Evolutionary conservation across 2,888 invertebrate genomes (phyloP).

Genomic region (Drosophila algonquin): DNA sequence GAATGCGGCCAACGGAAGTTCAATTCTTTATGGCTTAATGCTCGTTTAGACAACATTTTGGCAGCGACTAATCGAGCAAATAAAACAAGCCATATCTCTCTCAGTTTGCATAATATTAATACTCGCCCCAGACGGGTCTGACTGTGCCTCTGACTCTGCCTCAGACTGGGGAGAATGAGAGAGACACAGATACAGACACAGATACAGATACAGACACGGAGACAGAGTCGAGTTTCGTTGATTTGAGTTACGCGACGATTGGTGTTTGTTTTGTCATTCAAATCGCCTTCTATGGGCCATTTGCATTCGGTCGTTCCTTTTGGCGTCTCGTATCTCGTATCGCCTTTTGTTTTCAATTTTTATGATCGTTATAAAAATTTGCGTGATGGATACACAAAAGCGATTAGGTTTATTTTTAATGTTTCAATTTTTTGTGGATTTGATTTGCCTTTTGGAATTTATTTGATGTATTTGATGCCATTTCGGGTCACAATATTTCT

Average conservation of each 20-base stretch:
- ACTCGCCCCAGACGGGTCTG: constrained; percentile 25
- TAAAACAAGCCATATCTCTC: constrained; percentile 58
- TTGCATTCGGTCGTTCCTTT: constrained; percentile 34
- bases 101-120: constrained; percentile 42
- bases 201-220: neutral
- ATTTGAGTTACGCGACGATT: constrained; percentile 34
- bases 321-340: constrained; percentile 7
- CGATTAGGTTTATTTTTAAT: constrained; percentile 58
- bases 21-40: constrained; percentile 51
- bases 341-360: constrained; percentile 43
- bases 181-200: neutral
- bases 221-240: neutral
- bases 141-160: neutral
- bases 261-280: constrained; percentile 60
- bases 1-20: constrained; percentile 55
- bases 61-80: constrained; percentile 58
- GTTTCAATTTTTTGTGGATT: constrained; percentile 55
- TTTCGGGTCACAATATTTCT: constrained; percentile 41
- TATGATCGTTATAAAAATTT: constrained; percentile 56
- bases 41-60: constrained; percentile 49
- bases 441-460: constrained; percentile 49
- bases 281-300: constrained; percentile 52
- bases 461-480: constrained; percentile 43
- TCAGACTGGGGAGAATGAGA: neutral
- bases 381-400: constrained; percentile 58